Evolutionary conservation across 1,140 invertebrate genomes (phyloP), one percentile per base, ranked within the genome.

Genomic region (Chionoecetes opilio): DNA sequence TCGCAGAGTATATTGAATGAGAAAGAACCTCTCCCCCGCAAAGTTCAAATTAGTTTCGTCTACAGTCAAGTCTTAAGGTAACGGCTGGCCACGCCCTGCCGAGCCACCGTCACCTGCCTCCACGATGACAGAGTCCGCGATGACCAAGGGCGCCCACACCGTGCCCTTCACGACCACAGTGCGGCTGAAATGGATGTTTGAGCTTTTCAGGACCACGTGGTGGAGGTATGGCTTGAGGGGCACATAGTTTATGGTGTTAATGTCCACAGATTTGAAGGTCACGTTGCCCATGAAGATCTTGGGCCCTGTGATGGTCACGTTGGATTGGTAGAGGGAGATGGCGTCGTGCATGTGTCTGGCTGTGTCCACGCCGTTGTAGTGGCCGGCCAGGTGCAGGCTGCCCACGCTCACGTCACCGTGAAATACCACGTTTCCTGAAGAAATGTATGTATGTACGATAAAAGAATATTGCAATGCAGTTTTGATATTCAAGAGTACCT

Each of bases 371-470:
- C 38, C 29, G 31, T 93, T 93, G n/a, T 84, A 41, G 29, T 8
- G 8, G 3, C 91, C 82, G 5, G 17, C 14, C 11, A 93, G 11
- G 41, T 31, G 35, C 26, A 93, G 35, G 35, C 85, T 35, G 35
- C 14, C 38, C 3, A 29, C n/a, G 31, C 1, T 93, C 29, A 85
- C 82, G 14, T 93, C 91, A 3, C 82, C 82, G 82, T 82, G 35
- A 82, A 93, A 93, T 11, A 41, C 85, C 3, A 93, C 82, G 21
- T 93, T 93, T 31, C 37, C 91, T 93, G 82, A n/a, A 85, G 41
- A 21, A 63, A 63, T 3, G 26, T 63, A 41, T 41, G 38, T 41
- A 14, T 3, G 3, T 41, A 41, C 3, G 14, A 41, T 41, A n/a
- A n/a, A n/a, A n/a, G n/a, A n/a, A n/a, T n/a, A n/a, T n/a, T n/a